These are phyloP conservation scores for Callosobruchus maculatus DNA, from an alignment of 2,888 invertebrate genomes.

Conservation along the genomic window DNA sequence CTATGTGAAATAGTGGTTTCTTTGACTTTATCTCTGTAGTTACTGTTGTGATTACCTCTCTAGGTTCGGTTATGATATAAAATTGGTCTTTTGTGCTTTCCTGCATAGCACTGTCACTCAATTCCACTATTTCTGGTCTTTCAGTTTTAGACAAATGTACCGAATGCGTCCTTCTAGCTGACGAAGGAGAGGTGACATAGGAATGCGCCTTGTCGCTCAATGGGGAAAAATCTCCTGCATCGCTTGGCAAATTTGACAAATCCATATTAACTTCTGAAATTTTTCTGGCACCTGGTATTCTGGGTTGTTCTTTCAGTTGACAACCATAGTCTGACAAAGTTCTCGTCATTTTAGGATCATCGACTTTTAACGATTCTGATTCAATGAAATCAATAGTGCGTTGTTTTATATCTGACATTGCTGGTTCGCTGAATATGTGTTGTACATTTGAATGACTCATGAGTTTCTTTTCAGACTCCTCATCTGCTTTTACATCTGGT, in stretches of 20 bases:
- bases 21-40: slow-evolving; percentile 15
- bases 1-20: slow-evolving; percentile 49
- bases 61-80: slow-evolving; percentile 34
- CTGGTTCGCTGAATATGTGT: not conserved
- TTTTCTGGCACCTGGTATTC: slow-evolving; percentile 13
- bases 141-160: slow-evolving; percentile 40
- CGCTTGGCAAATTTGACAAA: slow-evolving; percentile 29
- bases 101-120: slow-evolving; percentile 35
- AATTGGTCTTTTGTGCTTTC: slow-evolving; percentile 37
- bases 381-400: slow-evolving; percentile 25
- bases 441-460: slow-evolving; percentile 19
- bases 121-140: slow-evolving; percentile 43
- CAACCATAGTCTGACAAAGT: slow-evolving; percentile 30
- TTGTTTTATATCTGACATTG: slow-evolving; percentile 17
- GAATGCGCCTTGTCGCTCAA: slow-evolving; percentile 19
- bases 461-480: slow-evolving; percentile 28
- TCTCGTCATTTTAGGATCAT: slow-evolving; percentile 23
- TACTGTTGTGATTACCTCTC: slow-evolving; percentile 13
- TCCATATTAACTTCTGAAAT: slow-evolving; percentile 37
- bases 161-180: slow-evolving; percentile 41
- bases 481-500: slow-evolving; percentile 18
- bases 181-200: slow-evolving; percentile 44
- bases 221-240: slow-evolving; percentile 13
- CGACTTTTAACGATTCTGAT: slow-evolving; percentile 16
- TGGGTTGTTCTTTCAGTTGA: slow-evolving; percentile 17